Conservation (phyloP, 2,888 invertebrate genomes). For the Oxytorus armatus region DNA sequence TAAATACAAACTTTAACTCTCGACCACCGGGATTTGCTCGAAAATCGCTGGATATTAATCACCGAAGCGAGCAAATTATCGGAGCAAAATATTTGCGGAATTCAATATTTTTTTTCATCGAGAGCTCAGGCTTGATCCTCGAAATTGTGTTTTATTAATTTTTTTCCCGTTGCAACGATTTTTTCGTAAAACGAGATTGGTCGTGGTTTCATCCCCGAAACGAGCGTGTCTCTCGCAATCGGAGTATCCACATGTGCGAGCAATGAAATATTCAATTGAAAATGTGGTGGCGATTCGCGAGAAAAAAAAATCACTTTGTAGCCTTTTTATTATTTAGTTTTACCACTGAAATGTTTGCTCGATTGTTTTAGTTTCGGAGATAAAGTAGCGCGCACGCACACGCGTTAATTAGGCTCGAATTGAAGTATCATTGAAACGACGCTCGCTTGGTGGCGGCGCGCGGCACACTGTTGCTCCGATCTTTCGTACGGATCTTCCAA, state of each 20-base stretch:
- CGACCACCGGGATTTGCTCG: not conserved
- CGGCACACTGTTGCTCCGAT: conserved; percentile 83
- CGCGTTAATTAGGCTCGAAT: conserved; percentile 40
- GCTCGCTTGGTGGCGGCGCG: conserved; percentile 77
- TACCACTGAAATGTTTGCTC: not conserved
- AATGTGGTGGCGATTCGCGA: not conserved
- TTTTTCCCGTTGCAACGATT: too few species aligned
- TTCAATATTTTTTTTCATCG: too few species aligned
- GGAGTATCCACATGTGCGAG: conserved; percentile 9
- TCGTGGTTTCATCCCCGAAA: not conserved
- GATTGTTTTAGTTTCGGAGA: not conserved
- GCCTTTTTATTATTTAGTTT: not conserved
- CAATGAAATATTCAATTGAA: not conserved
- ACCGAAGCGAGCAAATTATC: too few species aligned
- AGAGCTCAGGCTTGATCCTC: too few species aligned
- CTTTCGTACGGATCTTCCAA: conserved; percentile 71
- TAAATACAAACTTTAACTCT: not conserved
- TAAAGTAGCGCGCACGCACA: conserved; percentile 25
- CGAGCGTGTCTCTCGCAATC: conserved; percentile 3
- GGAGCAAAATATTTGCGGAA: not conserved
- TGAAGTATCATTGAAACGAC: conserved; percentile 61
- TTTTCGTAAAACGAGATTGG: not conserved
- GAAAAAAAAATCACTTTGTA: not conserved
- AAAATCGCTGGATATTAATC: not conserved
- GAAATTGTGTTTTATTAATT: too few species aligned